Conservation (phyloP, 2,888 invertebrate genomes). For the Hemistola chrysoprasaria region DNA sequence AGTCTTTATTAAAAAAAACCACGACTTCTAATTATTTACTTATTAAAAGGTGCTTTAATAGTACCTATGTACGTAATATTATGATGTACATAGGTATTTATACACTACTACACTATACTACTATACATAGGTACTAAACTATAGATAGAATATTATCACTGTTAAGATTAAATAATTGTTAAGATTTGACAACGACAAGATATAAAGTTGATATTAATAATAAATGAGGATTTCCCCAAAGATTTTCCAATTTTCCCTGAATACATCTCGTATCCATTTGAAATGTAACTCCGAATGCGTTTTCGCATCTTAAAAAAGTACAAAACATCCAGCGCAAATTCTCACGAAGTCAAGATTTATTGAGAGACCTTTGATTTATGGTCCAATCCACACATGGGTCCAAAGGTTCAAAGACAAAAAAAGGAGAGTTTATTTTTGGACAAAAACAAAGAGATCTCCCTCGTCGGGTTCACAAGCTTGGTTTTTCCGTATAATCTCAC, state of each 20-base stretch:
- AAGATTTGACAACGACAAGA: no score
- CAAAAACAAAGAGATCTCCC: conserved; percentile 56
- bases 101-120: no score
- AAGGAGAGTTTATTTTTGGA: conserved; percentile 61
- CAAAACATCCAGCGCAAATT: conserved; percentile 57
- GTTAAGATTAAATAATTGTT: no score
- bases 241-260: neutral
- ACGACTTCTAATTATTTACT: no score
- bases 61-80: no score
- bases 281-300: conserved; percentile 6
- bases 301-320: conserved; percentile 45
- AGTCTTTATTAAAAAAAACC: no score
- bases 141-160: no score
- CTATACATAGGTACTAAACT: no score
- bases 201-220: no score
- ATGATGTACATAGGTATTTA: no score
- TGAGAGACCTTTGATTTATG: conserved; percentile 74
- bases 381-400: conserved; percentile 69
- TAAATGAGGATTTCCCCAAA: no score
- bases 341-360: conserved; percentile 70
- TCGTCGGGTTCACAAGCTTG: conserved; percentile 45
- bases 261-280: neutral
- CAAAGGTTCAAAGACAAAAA: conserved; percentile 70
- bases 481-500: conserved; percentile 33
- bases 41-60: no score